A percentile compares a stretch with the other conserved stretches of the same genome.
Conservation (phyloP, 2,888 invertebrate genomes). For the Clepsis dumicolana region DNA sequence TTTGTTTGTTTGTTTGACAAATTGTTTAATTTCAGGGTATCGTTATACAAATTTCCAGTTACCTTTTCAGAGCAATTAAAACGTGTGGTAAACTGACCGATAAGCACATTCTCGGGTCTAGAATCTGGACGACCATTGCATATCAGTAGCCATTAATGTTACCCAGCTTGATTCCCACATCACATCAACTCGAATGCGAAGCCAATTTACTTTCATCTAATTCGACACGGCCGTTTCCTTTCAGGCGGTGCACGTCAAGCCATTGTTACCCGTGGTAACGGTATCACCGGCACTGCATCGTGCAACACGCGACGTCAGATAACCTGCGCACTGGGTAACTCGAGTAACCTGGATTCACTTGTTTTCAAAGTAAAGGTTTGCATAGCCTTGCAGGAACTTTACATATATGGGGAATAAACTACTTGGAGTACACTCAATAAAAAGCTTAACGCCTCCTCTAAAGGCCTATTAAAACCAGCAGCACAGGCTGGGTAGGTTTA, state of each 20-base stretch:
- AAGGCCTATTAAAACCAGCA: not conserved
- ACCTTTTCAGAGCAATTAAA: no score
- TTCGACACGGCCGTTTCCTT: slow-evolving; percentile 27
- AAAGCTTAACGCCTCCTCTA: not conserved
- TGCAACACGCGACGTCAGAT: slow-evolving; percentile 30
- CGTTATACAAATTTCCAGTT: no score
- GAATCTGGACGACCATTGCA: no score
- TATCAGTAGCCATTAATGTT: not conserved
- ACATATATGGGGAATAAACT: not conserved
- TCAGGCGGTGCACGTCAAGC: slow-evolving; percentile 1
- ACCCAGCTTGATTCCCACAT: not conserved
- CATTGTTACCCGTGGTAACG: slow-evolving; percentile 32
- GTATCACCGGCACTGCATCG: slow-evolving; percentile 23
- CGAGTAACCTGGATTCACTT: slow-evolving; percentile 17
- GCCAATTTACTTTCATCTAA: slow-evolving; percentile 28
- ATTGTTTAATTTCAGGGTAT: no score
- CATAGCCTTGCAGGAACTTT: not conserved
- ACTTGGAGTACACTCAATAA: not conserved
- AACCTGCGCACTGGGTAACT: not conserved
- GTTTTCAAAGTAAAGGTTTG: not conserved
- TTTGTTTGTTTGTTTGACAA: no score
- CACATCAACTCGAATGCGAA: not conserved
- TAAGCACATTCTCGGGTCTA: not conserved
- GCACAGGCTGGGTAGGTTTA: no score
- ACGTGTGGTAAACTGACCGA: not conserved